Conservation (phyloP, 1,140 invertebrate genomes). For the Leptinotarsa undecemlineata region DNA sequence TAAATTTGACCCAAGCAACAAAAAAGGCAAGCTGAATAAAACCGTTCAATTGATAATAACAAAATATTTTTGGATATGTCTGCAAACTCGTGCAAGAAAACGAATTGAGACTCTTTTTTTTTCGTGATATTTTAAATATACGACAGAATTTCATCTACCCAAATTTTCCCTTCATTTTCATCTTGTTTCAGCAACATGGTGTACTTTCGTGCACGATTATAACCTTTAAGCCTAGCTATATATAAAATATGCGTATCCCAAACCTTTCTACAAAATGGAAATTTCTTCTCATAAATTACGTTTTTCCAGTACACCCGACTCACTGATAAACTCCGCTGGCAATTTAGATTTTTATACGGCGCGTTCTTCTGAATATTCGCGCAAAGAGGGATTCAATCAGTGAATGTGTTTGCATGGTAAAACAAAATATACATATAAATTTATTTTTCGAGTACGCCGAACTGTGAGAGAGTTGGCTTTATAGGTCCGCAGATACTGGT, state of each 20-base stretch:
- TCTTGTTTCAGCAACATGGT: too few relatives aligned
- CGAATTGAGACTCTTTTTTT: too few relatives aligned
- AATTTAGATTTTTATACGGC: constrained; percentile 16
- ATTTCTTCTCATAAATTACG: constrained; percentile 15
- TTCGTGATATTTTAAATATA: too few relatives aligned
- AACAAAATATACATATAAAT: constrained; percentile 41
- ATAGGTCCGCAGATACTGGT: neutral
- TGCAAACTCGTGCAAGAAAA: too few relatives aligned
- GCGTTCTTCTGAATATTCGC: constrained; percentile 15
- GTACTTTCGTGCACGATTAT: too few relatives aligned
- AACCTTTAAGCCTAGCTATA: neutral
- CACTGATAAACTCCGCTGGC: constrained; percentile 13
- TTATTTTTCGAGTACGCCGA: constrained; percentile 32
- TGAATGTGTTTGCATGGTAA: constrained; percentile 35
- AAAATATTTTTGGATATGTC: too few relatives aligned
- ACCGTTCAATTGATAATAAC: too few relatives aligned
- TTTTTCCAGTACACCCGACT: constrained; percentile 11
- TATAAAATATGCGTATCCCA: constrained; percentile 10
- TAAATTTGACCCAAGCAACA: too few relatives aligned
- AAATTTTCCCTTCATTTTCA: too few relatives aligned
- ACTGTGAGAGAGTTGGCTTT: neutral
- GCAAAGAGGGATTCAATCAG: constrained; percentile 32
- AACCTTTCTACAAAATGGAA: constrained; percentile 10
- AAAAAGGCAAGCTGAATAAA: too few relatives aligned
- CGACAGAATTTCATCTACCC: too few relatives aligned